Percentiles rank a stretch among this genome's conserved stretches.
Evolutionary conservation across 2,888 invertebrate species (phyloP).

Genomic region (Drosophila neutralis): DNA sequence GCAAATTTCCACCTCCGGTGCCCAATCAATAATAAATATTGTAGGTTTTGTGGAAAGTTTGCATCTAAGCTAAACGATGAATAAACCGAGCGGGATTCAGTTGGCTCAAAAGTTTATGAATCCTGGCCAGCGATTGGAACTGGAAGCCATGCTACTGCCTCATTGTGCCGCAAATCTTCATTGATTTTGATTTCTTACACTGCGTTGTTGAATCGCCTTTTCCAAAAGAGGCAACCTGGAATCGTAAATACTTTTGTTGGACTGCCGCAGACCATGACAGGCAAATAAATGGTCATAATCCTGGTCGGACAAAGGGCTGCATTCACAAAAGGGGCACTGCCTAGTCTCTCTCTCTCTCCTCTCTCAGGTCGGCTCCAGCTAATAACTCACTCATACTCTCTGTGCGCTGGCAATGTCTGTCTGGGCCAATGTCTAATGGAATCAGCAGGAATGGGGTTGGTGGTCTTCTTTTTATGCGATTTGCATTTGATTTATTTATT

Average conservation of each 20-base stretch:
- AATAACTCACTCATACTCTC: constrained; percentile 59
- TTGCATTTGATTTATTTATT: constrained; percentile 77
- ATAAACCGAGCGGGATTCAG: constrained; percentile 13
- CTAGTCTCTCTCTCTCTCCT: constrained; percentile 4
- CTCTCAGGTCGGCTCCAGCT: constrained; percentile 25
- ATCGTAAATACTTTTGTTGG: constrained; percentile 58
- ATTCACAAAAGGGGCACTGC: constrained; percentile 40
- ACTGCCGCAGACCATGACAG: constrained; percentile 59
- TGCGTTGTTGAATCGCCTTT: constrained; percentile 69
- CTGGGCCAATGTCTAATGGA: constrained; percentile 36
- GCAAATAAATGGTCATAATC: constrained; percentile 79
- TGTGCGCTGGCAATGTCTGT: constrained; percentile 12
- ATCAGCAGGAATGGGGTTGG: constrained; percentile 35
- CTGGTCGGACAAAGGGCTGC: constrained; percentile 70
- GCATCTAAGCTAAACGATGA: constrained; percentile 25
- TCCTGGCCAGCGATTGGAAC: constrained; percentile 39
- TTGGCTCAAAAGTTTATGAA: constrained; percentile 54
- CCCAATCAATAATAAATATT: constrained; percentile 62
- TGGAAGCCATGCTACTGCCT: constrained; percentile 41
- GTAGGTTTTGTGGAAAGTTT: constrained; percentile 48
- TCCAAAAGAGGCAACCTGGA: constrained; percentile 22
- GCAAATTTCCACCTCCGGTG: background rate
- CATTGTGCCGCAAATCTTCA: constrained; percentile 67
- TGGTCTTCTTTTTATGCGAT: constrained; percentile 64
- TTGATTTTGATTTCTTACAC: constrained; percentile 75